Percentiles rank a stretch among this genome's conserved stretches.
phyloP scores from a whole-genome alignment of 2,797 vertebrate species.

The Cyprinodon diabolis region DNA sequence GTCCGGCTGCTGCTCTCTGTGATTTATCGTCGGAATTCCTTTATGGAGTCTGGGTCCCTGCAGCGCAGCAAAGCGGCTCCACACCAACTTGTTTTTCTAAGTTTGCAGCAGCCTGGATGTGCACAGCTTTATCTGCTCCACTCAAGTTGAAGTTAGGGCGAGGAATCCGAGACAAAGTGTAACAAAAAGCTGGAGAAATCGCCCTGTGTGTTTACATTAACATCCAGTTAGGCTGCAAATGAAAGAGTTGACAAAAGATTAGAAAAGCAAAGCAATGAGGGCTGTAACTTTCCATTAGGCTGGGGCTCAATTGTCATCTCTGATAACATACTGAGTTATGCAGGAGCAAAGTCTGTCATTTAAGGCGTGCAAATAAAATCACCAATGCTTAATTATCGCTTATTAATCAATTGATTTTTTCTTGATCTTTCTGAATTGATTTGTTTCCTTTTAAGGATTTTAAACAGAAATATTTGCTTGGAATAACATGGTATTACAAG shows the following conservation, averaged over 20 bases:
- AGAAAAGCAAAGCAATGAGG: slow-evolving; percentile 12
- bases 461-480: background rate
- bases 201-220: background rate
- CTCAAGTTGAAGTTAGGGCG: slow-evolving; percentile 34
- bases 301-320: slow-evolving; percentile 16
- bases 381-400: background rate
- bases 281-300: slow-evolving; percentile 6
- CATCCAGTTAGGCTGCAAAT: slow-evolving; percentile 24
- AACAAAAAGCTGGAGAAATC: background rate
- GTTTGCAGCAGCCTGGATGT: slow-evolving; percentile 53
- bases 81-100: slow-evolving; percentile 70
- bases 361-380: background rate
- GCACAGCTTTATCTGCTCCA: background rate
- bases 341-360: background rate
- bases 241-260: slow-evolving; percentile 38
- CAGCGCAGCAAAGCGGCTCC: slow-evolving; percentile 32
- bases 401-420: too few species aligned
- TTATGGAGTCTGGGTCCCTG: slow-evolving; percentile 38
- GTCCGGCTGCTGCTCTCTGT: slow-evolving; percentile 40
- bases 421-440: too few species aligned
- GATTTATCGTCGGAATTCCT: slow-evolving; percentile 58
- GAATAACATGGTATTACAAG: background rate
- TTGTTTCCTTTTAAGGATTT: background rate
- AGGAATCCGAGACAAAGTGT: slow-evolving; percentile 12
- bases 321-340: slow-evolving; percentile 2